A percentile compares a stretch with the other conserved stretches of the same genome.
phyloP scores from a whole-genome alignment of 2,113 vertebrate species.

The Petrocephalus microphthalmus region DNA sequence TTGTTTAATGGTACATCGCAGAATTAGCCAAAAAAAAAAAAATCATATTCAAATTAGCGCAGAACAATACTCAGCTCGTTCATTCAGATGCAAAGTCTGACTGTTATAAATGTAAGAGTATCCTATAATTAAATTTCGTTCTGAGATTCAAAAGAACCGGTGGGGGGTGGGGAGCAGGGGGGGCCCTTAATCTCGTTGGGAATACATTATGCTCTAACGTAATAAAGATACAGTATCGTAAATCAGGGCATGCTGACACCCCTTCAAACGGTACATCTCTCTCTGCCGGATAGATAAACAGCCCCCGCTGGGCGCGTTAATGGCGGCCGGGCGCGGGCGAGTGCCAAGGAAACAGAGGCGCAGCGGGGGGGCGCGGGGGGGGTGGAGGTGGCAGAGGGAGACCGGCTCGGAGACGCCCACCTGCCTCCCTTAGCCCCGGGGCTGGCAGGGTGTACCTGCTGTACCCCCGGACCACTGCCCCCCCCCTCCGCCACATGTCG shows the following conservation, averaged over 20 bases:
- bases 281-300: constrained; percentile 18
- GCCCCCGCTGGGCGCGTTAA: constrained; percentile 19
- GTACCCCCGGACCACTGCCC: background rate
- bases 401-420: constrained; percentile 58
- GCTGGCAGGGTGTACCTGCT: constrained; percentile 24
- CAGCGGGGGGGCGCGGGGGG: constrained; percentile 32
- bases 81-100: constrained; percentile 30
- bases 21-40: background rate
- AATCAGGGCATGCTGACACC: constrained; percentile 44
- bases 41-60: constrained; percentile 21
- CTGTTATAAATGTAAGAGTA: constrained; percentile 43
- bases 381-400: constrained; percentile 46
- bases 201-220: constrained; percentile 48
- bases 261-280: constrained; percentile 21
- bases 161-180: constrained; percentile 38
- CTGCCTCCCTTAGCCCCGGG: constrained; percentile 52
- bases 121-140: constrained; percentile 50
- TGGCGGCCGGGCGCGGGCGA: background rate
- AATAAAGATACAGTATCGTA: constrained; percentile 46
- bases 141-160: constrained; percentile 31
- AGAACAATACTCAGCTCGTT: constrained; percentile 24
- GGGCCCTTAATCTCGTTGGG: constrained; percentile 42
- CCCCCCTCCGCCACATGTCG: constrained; percentile 33
- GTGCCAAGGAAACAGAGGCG: constrained; percentile 39
- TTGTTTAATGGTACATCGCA: background rate